A percentile compares a stretch with the other conserved stretches of the same genome.
Evolutionary conservation across 2,113 vertebrate species (phyloP).

Genomic region (Pygoscelis antarcticus): DNA sequence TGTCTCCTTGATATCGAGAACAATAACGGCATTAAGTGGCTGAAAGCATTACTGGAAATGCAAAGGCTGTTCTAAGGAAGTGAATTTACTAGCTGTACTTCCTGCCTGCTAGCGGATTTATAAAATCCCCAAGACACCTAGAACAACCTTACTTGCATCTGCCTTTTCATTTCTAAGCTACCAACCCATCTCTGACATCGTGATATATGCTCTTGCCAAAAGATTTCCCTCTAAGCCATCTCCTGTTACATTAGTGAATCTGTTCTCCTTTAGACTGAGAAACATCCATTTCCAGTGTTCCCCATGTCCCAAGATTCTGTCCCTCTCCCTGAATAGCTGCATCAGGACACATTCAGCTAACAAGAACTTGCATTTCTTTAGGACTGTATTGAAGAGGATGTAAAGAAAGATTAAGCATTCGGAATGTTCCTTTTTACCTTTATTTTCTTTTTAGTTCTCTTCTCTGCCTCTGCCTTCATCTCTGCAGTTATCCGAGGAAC

Average conservation of each 20-base stretch:
- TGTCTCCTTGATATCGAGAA: background rate
- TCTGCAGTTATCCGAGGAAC: constrained; percentile 86
- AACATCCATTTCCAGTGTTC: background rate
- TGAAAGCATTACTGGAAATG: background rate
- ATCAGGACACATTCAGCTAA: background rate
- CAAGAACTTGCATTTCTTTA: background rate
- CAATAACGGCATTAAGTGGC: background rate
- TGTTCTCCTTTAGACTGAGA: background rate
- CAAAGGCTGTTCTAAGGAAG: background rate
- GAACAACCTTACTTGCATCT: background rate
- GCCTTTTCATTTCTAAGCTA: background rate
- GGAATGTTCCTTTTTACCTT: constrained; percentile 77
- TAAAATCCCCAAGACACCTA: background rate
- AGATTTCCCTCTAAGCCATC: background rate
- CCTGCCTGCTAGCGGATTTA: background rate
- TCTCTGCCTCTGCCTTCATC: constrained; percentile 92
- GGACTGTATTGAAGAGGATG: background rate
- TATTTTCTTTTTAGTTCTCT: constrained; percentile 81
- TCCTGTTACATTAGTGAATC: background rate
- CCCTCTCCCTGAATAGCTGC: background rate
- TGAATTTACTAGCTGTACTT: background rate
- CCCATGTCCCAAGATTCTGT: background rate
- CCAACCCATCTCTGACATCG: background rate
- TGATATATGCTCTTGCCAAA: background rate
- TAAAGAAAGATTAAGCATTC: background rate